Evolutionary conservation across 2,888 invertebrate species (phyloP).

Genomic region (Agriotes lineatus): DNA sequence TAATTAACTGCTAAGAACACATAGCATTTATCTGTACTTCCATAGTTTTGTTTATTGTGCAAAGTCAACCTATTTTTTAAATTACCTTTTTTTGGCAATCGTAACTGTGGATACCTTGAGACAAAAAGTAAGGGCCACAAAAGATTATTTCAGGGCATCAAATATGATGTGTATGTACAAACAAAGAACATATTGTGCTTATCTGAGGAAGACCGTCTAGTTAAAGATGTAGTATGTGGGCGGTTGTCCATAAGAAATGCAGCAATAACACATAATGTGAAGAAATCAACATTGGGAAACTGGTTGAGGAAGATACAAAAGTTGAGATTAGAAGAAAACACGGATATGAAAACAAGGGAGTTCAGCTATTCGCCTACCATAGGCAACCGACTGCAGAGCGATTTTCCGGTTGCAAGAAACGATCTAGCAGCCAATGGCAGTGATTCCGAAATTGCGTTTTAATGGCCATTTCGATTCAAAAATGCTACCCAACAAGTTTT

Average conservation of each 20-base stretch:
- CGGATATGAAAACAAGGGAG: neutral
- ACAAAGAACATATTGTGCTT: too few species aligned
- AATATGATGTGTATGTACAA: neutral
- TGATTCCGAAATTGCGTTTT: neutral
- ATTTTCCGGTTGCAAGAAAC: neutral
- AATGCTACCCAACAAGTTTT: constrained; percentile 21
- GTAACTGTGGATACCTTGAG: neutral
- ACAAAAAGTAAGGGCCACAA: neutral
- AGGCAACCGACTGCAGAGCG: neutral
- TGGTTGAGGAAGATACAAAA: neutral
- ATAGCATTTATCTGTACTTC: neutral
- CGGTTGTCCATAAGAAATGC: constrained; percentile 4
- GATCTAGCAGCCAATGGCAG: too few species aligned
- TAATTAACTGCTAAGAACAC: neutral
- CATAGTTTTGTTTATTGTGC: neutral
- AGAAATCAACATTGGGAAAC: constrained; percentile 6
- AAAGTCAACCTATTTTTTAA: neutral
- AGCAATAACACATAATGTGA: neutral
- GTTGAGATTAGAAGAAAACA: neutral
- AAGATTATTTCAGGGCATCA: neutral
- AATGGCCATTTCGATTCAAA: neutral
- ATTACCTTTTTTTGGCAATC: neutral
- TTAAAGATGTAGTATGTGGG: neutral
- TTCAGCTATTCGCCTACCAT: neutral
- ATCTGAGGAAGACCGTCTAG: too few species aligned